These are phyloP conservation scores for Ligdia adustata DNA, from an alignment of 2,888 invertebrate genomes.

Conservation along the genomic window DNA sequence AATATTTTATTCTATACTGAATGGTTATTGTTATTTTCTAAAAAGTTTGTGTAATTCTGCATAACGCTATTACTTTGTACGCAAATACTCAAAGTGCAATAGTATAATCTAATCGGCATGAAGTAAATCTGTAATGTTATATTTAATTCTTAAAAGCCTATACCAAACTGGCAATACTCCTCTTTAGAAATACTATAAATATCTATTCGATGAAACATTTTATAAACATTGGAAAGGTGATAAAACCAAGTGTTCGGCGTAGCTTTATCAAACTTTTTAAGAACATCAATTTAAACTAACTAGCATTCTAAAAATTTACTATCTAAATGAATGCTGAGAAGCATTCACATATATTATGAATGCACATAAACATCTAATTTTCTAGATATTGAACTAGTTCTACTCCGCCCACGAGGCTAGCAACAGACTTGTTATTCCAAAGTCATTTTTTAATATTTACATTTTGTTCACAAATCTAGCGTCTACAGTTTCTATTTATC, in stretches of 20 bases:
- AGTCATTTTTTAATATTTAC: slow-evolving; percentile 48
- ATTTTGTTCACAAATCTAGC: slow-evolving; percentile 35
- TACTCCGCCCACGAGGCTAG: slow-evolving; percentile 65
- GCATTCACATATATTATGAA: slow-evolving; percentile 72
- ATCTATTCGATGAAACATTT: slow-evolving; percentile 40
- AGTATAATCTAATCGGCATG: slow-evolving; percentile 62
- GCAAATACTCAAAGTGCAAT: slow-evolving; percentile 66
- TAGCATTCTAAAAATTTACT: slow-evolving; percentile 83
- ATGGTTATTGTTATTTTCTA: too few relatives aligned
- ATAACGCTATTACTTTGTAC: slow-evolving; percentile 41
- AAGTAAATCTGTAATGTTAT: slow-evolving; percentile 46
- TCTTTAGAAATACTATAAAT: slow-evolving; percentile 43
- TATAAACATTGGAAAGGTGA: slow-evolving; percentile 36
- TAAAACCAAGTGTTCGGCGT: slow-evolving; percentile 37
- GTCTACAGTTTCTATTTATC: slow-evolving; percentile 18
- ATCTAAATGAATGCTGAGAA: slow-evolving; percentile 76
- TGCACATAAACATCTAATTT: slow-evolving; percentile 78
- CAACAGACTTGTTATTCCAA: slow-evolving; percentile 63
- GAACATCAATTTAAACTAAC: slow-evolving; percentile 79
- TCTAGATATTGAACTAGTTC: slow-evolving; percentile 77
- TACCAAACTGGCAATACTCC: slow-evolving; percentile 41
- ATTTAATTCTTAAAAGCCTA: slow-evolving; percentile 34
- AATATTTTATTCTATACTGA: too few relatives aligned
- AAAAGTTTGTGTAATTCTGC: too few relatives aligned
- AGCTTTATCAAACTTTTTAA: slow-evolving; percentile 49